Conservation (phyloP, 2,797 vertebrate species). For the Lepus oiostolus region DNA sequence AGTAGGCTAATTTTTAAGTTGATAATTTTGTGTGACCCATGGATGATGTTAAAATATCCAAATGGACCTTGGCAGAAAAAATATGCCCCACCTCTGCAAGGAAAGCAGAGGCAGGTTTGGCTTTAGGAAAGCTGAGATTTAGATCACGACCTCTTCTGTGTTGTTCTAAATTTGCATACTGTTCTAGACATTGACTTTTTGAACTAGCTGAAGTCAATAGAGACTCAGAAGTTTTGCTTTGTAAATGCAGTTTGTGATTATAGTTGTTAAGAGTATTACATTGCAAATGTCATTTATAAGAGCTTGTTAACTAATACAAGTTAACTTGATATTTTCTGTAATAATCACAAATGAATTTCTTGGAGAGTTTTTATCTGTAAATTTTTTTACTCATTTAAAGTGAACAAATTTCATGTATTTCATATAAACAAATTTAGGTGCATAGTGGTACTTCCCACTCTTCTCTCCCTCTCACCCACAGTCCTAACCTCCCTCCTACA, state of each 20-base stretch:
- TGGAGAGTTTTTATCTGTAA: not conserved
- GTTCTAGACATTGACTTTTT: slow-evolving; percentile 31
- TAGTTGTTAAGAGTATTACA: not conserved
- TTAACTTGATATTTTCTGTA: not conserved
- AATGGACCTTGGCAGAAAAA: too few species aligned
- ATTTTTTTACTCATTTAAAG: too few species aligned
- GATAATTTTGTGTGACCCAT: too few species aligned
- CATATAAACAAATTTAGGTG: too few species aligned
- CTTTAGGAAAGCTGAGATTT: slow-evolving; percentile 36
- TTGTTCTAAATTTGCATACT: slow-evolving; percentile 32
- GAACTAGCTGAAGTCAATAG: slow-evolving; percentile 44
- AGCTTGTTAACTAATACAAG: not conserved
- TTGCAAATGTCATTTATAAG: not conserved
- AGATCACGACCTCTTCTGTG: slow-evolving; percentile 32
- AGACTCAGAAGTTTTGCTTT: not conserved
- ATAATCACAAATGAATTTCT: slow-evolving; percentile 2
- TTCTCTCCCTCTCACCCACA: too few species aligned
- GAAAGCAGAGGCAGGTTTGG: slow-evolving; percentile 60
- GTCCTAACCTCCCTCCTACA: too few species aligned
- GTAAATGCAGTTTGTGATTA: not conserved
- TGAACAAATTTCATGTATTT: too few species aligned
- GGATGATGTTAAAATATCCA: too few species aligned
- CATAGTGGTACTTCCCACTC: too few species aligned
- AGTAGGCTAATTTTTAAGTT: too few species aligned
- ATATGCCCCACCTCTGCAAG: not conserved